phyloP scores from a whole-genome alignment of 2,113 vertebrate species.

The Microcebus lehilahytsara region DNA sequence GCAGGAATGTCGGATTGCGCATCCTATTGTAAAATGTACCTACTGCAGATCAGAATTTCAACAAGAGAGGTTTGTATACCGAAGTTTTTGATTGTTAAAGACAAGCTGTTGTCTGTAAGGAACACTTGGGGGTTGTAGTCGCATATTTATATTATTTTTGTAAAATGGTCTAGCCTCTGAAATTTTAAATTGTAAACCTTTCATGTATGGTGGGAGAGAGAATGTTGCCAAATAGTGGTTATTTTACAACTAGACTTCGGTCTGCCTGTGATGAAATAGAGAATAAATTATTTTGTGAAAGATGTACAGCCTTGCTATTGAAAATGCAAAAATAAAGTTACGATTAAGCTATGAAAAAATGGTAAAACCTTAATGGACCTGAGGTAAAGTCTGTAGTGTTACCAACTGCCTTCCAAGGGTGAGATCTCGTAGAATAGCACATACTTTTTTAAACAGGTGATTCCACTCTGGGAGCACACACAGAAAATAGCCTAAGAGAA shows the following conservation, averaged over 20 bases:
- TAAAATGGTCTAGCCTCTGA: background rate
- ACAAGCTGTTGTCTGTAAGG: background rate
- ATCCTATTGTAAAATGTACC: slow-evolving; percentile 98
- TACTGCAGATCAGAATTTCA: slow-evolving; percentile 98
- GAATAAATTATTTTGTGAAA: background rate
- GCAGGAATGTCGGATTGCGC: slow-evolving; percentile 97
- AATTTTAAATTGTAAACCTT: slow-evolving; percentile 7
- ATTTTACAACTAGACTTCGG: background rate
- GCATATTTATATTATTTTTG: background rate
- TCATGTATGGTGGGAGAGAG: background rate
- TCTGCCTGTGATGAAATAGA: background rate
- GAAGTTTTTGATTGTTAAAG: slow-evolving; percentile 22
- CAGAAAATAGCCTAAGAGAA: background rate
- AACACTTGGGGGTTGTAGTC: background rate
- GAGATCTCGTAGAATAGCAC: background rate
- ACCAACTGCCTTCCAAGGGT: background rate
- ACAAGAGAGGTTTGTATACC: slow-evolving; percentile 93
- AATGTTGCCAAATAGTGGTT: background rate
- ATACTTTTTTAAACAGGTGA: background rate
- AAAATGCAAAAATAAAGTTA: background rate
- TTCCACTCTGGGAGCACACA: background rate
- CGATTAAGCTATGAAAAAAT: background rate
- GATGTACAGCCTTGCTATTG: background rate
- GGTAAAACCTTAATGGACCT: background rate
- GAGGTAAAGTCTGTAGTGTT: background rate